These are phyloP conservation scores for Ostrea edulis DNA, from an alignment of 1,140 invertebrate genomes.

Conservation along the genomic window DNA sequence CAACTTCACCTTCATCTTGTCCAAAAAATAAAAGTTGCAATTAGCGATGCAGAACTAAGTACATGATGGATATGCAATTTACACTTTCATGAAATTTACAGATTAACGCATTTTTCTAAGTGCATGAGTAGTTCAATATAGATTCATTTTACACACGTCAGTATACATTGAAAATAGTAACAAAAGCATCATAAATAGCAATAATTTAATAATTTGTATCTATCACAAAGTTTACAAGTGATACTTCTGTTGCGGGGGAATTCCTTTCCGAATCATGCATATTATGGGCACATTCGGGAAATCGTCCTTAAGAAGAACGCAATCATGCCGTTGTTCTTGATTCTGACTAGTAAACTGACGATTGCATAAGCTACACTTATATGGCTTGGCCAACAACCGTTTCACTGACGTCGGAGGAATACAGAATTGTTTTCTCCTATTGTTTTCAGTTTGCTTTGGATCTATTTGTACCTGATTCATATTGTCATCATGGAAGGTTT, in stretches of 20 bases:
- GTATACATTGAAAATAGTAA: too few species aligned
- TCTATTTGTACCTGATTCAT: background rate
- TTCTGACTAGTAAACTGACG: slow-evolving; percentile 49
- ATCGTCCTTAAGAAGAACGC: background rate
- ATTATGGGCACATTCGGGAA: background rate
- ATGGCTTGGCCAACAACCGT: slow-evolving; percentile 51
- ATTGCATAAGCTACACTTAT: slow-evolving; percentile 56
- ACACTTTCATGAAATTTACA: too few species aligned
- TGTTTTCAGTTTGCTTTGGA: background rate
- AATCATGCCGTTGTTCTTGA: slow-evolving; percentile 48
- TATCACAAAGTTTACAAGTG: background rate
- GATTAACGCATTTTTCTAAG: too few species aligned
- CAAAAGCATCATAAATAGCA: too few species aligned
- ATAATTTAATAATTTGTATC: background rate
- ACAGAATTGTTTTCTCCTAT: background rate
- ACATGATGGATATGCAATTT: too few species aligned
- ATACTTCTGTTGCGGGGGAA: background rate
- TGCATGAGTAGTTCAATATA: too few species aligned
- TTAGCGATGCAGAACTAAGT: too few species aligned
- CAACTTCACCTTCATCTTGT: too few species aligned
- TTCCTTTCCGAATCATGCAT: slow-evolving; percentile 34
- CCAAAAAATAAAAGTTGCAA: too few species aligned
- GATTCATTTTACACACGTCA: too few species aligned
- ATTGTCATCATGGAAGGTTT: background rate
- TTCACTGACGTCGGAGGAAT: background rate